Evolutionary conservation across 2,888 invertebrate species (phyloP), one percentile per base, ranked within the genome.

Genomic region (Xestia c-nigrum): DNA sequence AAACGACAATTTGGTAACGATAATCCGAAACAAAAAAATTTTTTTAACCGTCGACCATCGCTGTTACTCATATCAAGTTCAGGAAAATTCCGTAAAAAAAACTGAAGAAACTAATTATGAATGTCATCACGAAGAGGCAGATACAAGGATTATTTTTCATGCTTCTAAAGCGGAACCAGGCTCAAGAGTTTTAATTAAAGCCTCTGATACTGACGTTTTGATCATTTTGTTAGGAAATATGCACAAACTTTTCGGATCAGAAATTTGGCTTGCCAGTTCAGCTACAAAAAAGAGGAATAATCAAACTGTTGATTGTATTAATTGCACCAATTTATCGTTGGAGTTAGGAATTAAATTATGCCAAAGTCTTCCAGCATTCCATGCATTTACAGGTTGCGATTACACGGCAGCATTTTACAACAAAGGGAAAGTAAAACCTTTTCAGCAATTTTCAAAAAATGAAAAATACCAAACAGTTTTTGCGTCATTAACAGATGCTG

Each of bases 91-190:
- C 31, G 12, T 85, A 74, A 72, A 68, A 47, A 79, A 83, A 77
- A 78, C 67, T 74, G 76, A 85, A 84, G 83, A 85, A 84, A 61
- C 52, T 72, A 52, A 85, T 77, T 87, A 81, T 73, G 74, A 68
- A 80, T 88, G 85, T 76, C 50, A 57, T 57, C 57, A 57, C 57
- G 57, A 57, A 24, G 57, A 57, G 57, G 57, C 57, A 14, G 57
- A 77, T 79, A 85, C 87, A n/a, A 76, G 85, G 78, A 89, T 86
- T 74, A 80, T 87, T 81, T 88, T 88, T 81, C 87, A 88, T 69
- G 77, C 80, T 74, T 74, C 19, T 76, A 86, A 85, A 87, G 82
- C 70, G 71, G 67, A 46, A 79, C 83, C 83, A 81, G 78, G 80
- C 21, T 85, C 85, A 76, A 84, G 65, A 31, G 40, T 87, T 85